phyloP scores from a whole-genome alignment of 2,797 vertebrate genomes.

The Paguma larvata region DNA sequence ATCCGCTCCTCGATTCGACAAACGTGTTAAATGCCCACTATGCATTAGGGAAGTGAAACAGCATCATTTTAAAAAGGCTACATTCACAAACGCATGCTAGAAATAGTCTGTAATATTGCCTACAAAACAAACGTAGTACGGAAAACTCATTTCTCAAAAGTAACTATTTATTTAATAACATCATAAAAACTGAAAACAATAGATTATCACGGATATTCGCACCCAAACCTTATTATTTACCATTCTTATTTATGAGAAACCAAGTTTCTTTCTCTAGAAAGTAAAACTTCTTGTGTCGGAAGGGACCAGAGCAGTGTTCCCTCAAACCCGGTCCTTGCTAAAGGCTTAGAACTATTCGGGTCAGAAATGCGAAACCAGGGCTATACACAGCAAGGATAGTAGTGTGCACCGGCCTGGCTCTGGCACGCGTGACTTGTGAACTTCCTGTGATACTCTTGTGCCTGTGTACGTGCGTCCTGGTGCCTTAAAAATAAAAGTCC shows the following conservation, averaged over 20 bases:
- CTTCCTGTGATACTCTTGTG: background rate
- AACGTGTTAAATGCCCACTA: constrained; percentile 42
- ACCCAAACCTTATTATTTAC: constrained; percentile 17
- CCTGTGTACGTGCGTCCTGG: background rate
- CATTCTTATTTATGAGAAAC: constrained; percentile 43
- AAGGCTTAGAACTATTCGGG: background rate
- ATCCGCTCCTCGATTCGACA: constrained; percentile 32
- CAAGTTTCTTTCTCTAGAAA: constrained; percentile 57
- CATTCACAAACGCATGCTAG: background rate
- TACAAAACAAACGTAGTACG: constrained; percentile 20
- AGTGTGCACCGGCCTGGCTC: background rate
- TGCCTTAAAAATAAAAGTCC: constrained; percentile 64
- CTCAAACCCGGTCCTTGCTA: background rate
- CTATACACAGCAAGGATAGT: background rate
- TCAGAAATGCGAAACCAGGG: background rate
- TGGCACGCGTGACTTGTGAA: background rate
- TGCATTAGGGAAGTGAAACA: background rate
- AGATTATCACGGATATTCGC: background rate
- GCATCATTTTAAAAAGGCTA: background rate
- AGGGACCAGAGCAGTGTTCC: constrained; percentile 3
- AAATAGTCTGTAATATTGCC: background rate
- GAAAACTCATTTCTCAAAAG: constrained; percentile 42
- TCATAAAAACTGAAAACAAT: constrained; percentile 38
- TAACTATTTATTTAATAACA: constrained; percentile 11
- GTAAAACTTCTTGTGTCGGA: constrained; percentile 30